These are phyloP conservation scores for Monopis laevigella DNA, from an alignment of 2,888 invertebrate species.

Conservation along the genomic window DNA sequence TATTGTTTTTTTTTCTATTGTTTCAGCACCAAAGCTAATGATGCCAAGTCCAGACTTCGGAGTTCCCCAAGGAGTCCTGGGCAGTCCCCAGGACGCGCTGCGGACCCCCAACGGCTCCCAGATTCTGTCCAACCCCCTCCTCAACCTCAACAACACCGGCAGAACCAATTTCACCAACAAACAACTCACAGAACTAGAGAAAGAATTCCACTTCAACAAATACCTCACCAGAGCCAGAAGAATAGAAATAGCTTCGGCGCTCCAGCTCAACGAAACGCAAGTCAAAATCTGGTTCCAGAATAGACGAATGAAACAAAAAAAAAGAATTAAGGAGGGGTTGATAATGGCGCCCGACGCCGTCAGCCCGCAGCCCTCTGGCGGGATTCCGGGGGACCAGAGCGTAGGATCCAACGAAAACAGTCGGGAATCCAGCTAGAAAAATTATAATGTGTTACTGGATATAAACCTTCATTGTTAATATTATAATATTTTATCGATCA, in stretches of 20 bases:
- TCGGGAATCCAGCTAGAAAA: constrained; percentile 71
- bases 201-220: constrained; percentile 99
- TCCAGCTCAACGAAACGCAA: constrained; percentile 97
- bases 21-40: constrained; percentile 73
- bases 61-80: constrained; percentile 52
- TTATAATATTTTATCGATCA: too few species aligned
- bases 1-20: constrained; percentile 25
- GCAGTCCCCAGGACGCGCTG: constrained; percentile 53
- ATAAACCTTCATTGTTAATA: too few species aligned
- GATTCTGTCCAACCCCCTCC: constrained; percentile 54
- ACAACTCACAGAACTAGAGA: constrained; percentile 98
- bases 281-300: constrained; percentile 99
- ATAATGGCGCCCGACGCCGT: constrained; percentile 62
- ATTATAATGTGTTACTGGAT: neutral
- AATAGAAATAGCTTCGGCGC: constrained; percentile 96
- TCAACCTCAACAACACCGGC: constrained; percentile 81
- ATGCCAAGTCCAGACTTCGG: constrained; percentile 66
- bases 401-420: constrained; percentile 76
- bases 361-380: constrained; percentile 24
- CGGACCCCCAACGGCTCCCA: constrained; percentile 60
- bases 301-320: constrained; percentile 98
- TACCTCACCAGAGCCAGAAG: constrained; percentile 96
- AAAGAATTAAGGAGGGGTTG: constrained; percentile 93
- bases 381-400: constrained; percentile 35
- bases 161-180: constrained; percentile 99